Base-by-base conservation (phyloP, 2,888 invertebrate species). In the Pammene fasciana region DNA sequence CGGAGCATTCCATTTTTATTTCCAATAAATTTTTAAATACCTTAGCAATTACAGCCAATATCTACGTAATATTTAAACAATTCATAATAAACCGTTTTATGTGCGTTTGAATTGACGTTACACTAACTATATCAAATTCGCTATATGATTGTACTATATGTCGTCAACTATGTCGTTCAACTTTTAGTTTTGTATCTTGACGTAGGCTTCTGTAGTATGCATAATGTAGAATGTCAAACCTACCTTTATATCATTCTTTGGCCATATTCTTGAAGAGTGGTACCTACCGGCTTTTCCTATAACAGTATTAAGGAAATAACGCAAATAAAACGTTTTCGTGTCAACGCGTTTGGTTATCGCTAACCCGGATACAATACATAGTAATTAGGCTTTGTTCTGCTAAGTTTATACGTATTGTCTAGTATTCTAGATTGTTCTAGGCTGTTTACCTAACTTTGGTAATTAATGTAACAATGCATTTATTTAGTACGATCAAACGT, bases 361-460 rank as follows among this genome's bases (percentile, higher is more conserved):
- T 68, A 68, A 68, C 68, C 64, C 64, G 68, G 68, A 65, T 61
- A 64, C 54, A 60, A 34, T 68, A 65, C 57, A 68, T 68, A 56
- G 41, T 68, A 59, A 68, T 68, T 59, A 68, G 52, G 68, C 68
- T 65, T 68, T 68, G 68, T 68, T 59, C 50, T 0, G 16, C 26
- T 60, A 34, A 54, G 60, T 67, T 38, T 45, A 67, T 56, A 52
- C 50, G 62, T 68, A 68, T 64, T 68, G 68, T 65, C 59, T 56
- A 43, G n/a, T 13, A 10, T 10, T 68, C 57, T 65, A 68, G 45
- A 68, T 65, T 68, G 56, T 52, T 64, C 61, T 57, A 50, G 41
- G 36, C 13, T 68, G 41, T 36, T 52, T 66, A 65, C 66, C 18
- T 50, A 10, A 36, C 18, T 38, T 34, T 34, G 46, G 5, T 36